Percentiles rank a stretch among this genome's conserved stretches.
phyloP scores from a whole-genome alignment of 2,888 invertebrate genomes.

The Parochlus steinenii region DNA sequence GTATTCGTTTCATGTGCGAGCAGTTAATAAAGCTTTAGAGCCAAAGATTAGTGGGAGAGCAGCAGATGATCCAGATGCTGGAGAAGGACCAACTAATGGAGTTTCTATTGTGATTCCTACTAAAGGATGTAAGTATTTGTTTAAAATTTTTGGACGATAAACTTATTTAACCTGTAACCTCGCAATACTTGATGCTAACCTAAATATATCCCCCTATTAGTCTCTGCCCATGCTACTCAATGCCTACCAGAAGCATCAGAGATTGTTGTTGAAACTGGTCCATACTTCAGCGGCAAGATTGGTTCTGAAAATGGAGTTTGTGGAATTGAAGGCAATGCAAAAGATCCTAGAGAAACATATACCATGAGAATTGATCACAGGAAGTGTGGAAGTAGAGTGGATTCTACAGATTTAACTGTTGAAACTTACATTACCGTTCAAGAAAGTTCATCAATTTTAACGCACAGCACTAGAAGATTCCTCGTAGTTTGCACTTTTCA shows the following conservation, averaged over 20 bases:
- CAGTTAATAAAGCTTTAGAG: conserved; percentile 36
- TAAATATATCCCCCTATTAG: conserved; percentile 28
- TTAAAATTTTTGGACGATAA: conserved; percentile 12
- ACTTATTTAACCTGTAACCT: background rate
- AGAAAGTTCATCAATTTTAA: conserved; percentile 65
- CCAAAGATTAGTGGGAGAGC: conserved; percentile 27
- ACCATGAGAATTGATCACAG: conserved; percentile 57
- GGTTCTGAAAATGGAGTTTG: conserved; percentile 46
- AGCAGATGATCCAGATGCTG: conserved; percentile 29
- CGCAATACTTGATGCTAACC: background rate
- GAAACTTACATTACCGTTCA: conserved; percentile 70
- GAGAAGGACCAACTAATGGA: conserved; percentile 37
- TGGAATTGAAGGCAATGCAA: conserved; percentile 55
- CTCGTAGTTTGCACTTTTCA: conserved; percentile 67
- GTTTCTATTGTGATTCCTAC: conserved; percentile 60
- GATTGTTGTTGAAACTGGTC: conserved; percentile 69
- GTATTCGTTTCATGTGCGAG: conserved; percentile 60
- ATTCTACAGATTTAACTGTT: conserved; percentile 51
- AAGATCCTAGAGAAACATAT: conserved; percentile 55
- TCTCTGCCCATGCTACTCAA: conserved; percentile 64
- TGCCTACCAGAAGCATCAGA: conserved; percentile 67
- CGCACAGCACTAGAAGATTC: conserved; percentile 64
- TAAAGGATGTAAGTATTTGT: conserved; percentile 59
- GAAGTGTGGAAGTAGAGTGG: conserved; percentile 56
- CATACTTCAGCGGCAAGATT: conserved; percentile 62